phyloP scores from a whole-genome alignment of 1,140 invertebrate species.

The Trachymyrmex septentrionalis region DNA sequence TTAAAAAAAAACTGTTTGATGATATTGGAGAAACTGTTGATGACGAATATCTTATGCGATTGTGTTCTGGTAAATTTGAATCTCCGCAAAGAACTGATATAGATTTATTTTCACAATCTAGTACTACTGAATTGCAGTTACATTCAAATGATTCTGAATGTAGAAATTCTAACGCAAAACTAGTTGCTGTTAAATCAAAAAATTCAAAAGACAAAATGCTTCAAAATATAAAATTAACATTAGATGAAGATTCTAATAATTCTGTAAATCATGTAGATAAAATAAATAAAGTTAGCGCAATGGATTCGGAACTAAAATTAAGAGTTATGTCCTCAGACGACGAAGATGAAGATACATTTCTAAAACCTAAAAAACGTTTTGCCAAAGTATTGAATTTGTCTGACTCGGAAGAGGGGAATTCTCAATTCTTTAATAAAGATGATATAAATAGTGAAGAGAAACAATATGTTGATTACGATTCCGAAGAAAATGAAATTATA shows the following conservation, averaged over 20 bases:
- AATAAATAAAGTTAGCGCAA: not conserved
- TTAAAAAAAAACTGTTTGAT: slow-evolving; percentile 83
- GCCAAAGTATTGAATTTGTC: slow-evolving; percentile 81
- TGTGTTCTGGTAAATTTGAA: slow-evolving; percentile 87
- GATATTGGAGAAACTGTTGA: slow-evolving; percentile 78
- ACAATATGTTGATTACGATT: slow-evolving; percentile 90
- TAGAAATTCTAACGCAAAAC: slow-evolving; percentile 73
- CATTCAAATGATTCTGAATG: slow-evolving; percentile 66
- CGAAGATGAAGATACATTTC: slow-evolving; percentile 74
- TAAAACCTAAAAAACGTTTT: slow-evolving; percentile 81
- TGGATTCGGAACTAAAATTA: slow-evolving; percentile 35
- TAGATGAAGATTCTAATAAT: slow-evolving; percentile 73
- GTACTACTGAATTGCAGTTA: slow-evolving; percentile 77
- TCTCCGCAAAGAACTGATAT: slow-evolving; percentile 82
- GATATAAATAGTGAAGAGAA: slow-evolving; percentile 85
- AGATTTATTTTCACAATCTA: not conserved
- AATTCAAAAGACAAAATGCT: slow-evolving; percentile 70
- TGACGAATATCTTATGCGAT: slow-evolving; percentile 86
- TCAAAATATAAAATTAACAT: slow-evolving; percentile 70
- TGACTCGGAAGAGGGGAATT: slow-evolving; percentile 83
- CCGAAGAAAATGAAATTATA: slow-evolving; percentile 92
- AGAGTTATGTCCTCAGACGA: slow-evolving; percentile 51
- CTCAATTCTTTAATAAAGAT: slow-evolving; percentile 72
- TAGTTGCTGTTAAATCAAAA: slow-evolving; percentile 66
- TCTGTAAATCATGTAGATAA: not conserved